Conservation (phyloP, 2,888 invertebrate species). For the Papilio gigon region DNA sequence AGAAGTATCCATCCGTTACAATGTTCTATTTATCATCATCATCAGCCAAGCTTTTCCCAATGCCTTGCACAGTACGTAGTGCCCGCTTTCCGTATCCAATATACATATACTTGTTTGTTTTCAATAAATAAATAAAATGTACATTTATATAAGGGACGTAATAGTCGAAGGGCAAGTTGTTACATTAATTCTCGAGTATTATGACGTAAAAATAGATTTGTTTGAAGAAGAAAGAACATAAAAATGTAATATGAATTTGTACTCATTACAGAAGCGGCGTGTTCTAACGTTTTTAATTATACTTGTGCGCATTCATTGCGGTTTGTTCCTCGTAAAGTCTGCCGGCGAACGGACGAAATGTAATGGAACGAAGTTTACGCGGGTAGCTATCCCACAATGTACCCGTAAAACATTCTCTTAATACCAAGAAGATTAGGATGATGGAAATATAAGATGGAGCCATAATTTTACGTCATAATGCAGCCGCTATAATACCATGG, state of each 20-base stretch:
- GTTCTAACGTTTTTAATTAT: slow-evolving; percentile 46
- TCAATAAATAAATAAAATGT: too few species aligned
- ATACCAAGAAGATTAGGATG: slow-evolving; percentile 27
- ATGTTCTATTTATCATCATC: too few species aligned
- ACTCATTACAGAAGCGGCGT: slow-evolving; percentile 1
- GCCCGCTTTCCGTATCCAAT: not conserved
- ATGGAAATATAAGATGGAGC: slow-evolving; percentile 38
- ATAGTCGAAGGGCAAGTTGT: too few species aligned
- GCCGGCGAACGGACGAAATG: slow-evolving; percentile 50
- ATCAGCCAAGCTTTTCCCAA: too few species aligned
- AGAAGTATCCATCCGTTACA: too few species aligned
- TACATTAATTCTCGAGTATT: not conserved
- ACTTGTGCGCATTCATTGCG: slow-evolving; percentile 62
- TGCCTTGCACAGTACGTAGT: too few species aligned
- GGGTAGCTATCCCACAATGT: slow-evolving; percentile 46
- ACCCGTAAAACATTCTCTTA: slow-evolving; percentile 40
- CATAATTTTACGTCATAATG: slow-evolving; percentile 35
- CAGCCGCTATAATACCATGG: slow-evolving; percentile 30
- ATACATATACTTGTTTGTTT: too few species aligned
- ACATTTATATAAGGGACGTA: too few species aligned
- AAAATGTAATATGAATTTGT: slow-evolving; percentile 6
- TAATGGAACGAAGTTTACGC: slow-evolving; percentile 56
- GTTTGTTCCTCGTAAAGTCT: slow-evolving; percentile 63
- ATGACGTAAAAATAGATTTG: slow-evolving; percentile 8
- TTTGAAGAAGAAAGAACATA: slow-evolving; percentile 9